Conservation (phyloP, 2,113 vertebrate species). For the Xenotilapia caudafasciata region DNA sequence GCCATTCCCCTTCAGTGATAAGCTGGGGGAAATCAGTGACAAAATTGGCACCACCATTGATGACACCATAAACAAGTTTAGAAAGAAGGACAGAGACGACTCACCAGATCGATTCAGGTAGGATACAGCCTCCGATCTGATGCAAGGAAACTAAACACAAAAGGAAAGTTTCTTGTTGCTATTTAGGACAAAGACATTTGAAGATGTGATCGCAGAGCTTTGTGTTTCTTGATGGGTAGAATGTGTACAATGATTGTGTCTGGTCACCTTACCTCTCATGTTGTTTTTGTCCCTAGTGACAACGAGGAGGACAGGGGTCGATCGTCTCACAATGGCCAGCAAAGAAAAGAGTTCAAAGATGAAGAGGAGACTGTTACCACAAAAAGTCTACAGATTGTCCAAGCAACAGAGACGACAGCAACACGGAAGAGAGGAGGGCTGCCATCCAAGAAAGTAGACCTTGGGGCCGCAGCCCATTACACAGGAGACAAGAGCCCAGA, state of each 20-base stretch:
- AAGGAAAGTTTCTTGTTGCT: not conserved
- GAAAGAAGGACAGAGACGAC: slow-evolving; percentile 91
- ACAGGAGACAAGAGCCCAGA: slow-evolving; percentile 82
- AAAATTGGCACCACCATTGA: slow-evolving; percentile 98
- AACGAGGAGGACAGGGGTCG: slow-evolving; percentile 80
- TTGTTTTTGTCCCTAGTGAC: slow-evolving; percentile 74
- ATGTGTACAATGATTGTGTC: not conserved
- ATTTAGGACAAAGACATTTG: not conserved
- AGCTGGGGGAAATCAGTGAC: slow-evolving; percentile 91
- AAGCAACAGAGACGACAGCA: slow-evolving; percentile 91
- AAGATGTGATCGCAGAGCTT: not conserved
- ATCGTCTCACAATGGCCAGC: slow-evolving; percentile 74
- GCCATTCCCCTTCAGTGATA: slow-evolving; percentile 92
- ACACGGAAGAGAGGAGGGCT: slow-evolving; percentile 81
- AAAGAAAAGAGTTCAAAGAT: slow-evolving; percentile 89
- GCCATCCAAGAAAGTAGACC: slow-evolving; percentile 91
- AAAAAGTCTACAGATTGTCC: slow-evolving; percentile 88
- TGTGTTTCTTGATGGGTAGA: not conserved
- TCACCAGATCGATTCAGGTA: slow-evolving; percentile 95
- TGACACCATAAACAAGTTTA: slow-evolving; percentile 93
- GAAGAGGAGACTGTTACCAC: slow-evolving; percentile 93
- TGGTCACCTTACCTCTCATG: not conserved
- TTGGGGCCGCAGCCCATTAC: slow-evolving; percentile 92
- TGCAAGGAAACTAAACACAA: not conserved
- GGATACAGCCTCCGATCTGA: not conserved